Evolutionary conservation across 2,888 invertebrate species (phyloP), one percentile per base, ranked within the genome.

Genomic region (Conomelus anceps): DNA sequence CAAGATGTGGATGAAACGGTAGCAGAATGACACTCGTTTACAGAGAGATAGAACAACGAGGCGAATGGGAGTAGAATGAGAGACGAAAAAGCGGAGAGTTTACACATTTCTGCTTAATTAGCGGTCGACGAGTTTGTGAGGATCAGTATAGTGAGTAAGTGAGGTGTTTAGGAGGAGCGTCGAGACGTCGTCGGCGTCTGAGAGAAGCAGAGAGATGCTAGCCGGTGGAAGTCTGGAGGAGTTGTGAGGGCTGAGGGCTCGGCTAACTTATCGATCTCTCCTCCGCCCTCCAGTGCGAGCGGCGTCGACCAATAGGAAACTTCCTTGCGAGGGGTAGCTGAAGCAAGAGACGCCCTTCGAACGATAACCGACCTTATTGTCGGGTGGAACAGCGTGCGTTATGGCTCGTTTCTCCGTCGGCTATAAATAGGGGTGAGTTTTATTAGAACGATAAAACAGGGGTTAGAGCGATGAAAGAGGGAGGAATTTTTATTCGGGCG

Each of bases 401-500:
- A 84, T 88, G 22, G 88, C 88, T 87, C 22, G 63, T 22, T 24
- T 41, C 23, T n/a, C 6, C 13, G 85, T 17, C 22, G 22, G 85
- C 89, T 88, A 90, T 90, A 90, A 89, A 90, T 90, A 90, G 90
- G 90, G 89, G 90, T 90, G 90, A 89, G 90, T 90, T 90, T 90
- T 90, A 90, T 90, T 90, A 90, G 89, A 90, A 89, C 90, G 90
- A 90, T 90, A 90, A 90, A 90, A 90, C 90, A 90, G 90, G 90
- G 90, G 90, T 90, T 90, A 90, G 23, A 41, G 88, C 88, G 85
- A 90, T 88, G 90, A 90, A 90, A 86, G 86, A 89, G 90, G 90
- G 90, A 90, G 90, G 90, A 90, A 90, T 90, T 90, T 90, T 90
- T 90, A 90, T 90, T 89, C 86, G 84, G 86, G 85, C 87, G 34